These are phyloP conservation scores for Benthosema pterotum DNA, from an alignment of 2,797 vertebrate species.

Conservation along the genomic window DNA sequence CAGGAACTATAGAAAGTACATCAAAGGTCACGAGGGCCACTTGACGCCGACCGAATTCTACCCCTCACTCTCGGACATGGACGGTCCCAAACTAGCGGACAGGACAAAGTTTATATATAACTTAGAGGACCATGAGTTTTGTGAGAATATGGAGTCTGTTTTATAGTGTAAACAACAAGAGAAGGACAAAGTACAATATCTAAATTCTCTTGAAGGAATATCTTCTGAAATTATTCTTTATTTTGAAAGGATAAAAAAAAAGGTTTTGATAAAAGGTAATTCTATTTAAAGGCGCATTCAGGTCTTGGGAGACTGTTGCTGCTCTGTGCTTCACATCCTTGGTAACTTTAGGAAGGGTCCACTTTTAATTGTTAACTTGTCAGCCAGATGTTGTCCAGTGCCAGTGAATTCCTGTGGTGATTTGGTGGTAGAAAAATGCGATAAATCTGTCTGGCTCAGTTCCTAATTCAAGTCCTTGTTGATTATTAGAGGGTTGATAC, in stretches of 20 bases:
- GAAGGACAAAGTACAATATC: slow-evolving; percentile 41
- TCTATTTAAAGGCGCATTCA: slow-evolving; percentile 52
- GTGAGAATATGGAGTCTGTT: slow-evolving; percentile 99
- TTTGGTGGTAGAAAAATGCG: slow-evolving; percentile 50
- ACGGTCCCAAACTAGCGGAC: slow-evolving; percentile 82
- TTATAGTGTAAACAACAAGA: slow-evolving; percentile 80
- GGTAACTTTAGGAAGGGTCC: slow-evolving; percentile 58
- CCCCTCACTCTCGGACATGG: slow-evolving; percentile 91
- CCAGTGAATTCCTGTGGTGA: slow-evolving; percentile 59
- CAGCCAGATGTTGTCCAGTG: slow-evolving; percentile 60
- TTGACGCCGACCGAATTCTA: slow-evolving; percentile 92
- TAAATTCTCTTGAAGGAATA: slow-evolving; percentile 43
- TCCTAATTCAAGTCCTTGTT: slow-evolving; percentile 27
- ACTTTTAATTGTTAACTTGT: slow-evolving; percentile 62
- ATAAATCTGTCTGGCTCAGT: slow-evolving; percentile 45
- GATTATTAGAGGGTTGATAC: slow-evolving; percentile 40
- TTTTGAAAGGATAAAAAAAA: slow-evolving; percentile 43
- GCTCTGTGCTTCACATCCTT: slow-evolving; percentile 44
- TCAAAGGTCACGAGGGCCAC: slow-evolving; percentile 90
- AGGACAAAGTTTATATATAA: slow-evolving; percentile 99
- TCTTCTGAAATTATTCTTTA: slow-evolving; percentile 45
- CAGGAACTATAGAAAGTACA: slow-evolving; percentile 96
- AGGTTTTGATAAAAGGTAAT: slow-evolving; percentile 49
- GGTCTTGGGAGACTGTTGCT: slow-evolving; percentile 40
- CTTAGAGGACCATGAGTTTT: slow-evolving; percentile 96